Percentiles rank a stretch among this genome's conserved stretches.
Evolutionary conservation across 1,140 invertebrate species (phyloP).

Genomic region (Drosophila watanabei): DNA sequence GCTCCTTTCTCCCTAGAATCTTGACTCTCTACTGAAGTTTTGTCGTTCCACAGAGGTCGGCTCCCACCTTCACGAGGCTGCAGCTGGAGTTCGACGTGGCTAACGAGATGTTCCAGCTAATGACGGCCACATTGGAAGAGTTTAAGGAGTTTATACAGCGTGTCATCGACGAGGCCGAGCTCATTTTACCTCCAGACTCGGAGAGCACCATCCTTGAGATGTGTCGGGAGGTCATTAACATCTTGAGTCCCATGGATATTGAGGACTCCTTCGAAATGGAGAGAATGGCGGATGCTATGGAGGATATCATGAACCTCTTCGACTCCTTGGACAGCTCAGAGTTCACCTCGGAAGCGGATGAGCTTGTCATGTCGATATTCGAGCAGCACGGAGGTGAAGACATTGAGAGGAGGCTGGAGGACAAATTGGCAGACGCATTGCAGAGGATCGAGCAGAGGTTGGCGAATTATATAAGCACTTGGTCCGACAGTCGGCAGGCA

Average conservation of each 20-base stretch:
- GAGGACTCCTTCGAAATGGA: slow-evolving; percentile 41
- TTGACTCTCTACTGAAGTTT: background rate
- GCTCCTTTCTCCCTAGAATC: background rate
- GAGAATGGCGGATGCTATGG: background rate
- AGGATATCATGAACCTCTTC: background rate
- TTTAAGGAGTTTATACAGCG: slow-evolving; percentile 33
- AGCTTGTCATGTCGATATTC: slow-evolving; percentile 24
- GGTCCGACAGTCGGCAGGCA: slow-evolving; percentile 1
- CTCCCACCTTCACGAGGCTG: slow-evolving; percentile 23
- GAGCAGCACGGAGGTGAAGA: slow-evolving; percentile 31
- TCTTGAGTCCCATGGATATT: background rate
- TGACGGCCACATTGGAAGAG: slow-evolving; percentile 11
- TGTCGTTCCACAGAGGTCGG: slow-evolving; percentile 6
- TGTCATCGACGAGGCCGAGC: slow-evolving; percentile 36
- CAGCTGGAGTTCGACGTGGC: slow-evolving; percentile 32
- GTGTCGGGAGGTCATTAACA: slow-evolving; percentile 18
- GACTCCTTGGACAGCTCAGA: slow-evolving; percentile 1
- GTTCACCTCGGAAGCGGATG: slow-evolving; percentile 13
- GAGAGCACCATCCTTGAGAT: slow-evolving; percentile 11
- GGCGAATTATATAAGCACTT: slow-evolving; percentile 21
- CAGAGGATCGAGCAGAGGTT: slow-evolving; percentile 10
- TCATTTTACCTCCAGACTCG: slow-evolving; percentile 8
- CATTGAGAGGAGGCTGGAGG: slow-evolving; percentile 15
- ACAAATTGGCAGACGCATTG: background rate
- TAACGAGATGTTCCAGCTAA: slow-evolving; percentile 20